A percentile compares a stretch with the other conserved stretches of the same genome.
phyloP scores from a whole-genome alignment of 1,140 invertebrate genomes.

The Caenorhabditis latens region DNA sequence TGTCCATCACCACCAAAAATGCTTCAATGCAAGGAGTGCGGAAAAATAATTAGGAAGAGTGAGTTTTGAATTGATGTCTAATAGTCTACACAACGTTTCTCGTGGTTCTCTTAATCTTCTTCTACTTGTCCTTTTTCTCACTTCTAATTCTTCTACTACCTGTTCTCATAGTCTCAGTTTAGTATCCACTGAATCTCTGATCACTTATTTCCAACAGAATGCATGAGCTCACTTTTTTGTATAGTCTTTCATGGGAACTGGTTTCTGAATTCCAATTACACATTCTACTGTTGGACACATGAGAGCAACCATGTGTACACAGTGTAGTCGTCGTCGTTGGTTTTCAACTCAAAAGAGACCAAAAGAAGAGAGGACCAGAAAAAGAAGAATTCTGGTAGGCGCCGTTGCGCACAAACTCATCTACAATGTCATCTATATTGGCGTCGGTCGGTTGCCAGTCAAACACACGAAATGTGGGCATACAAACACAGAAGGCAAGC shows the following conservation, averaged over 20 bases:
- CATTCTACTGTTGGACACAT: background rate
- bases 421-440: conserved; percentile 54
- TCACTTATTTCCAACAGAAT: background rate
- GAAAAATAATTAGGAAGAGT: conserved; percentile 75
- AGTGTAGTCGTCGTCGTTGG: background rate
- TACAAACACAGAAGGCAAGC: conserved; percentile 41
- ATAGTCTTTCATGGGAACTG: background rate
- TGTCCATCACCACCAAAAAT: conserved; percentile 33
- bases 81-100: too few species aligned
- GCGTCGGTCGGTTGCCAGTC: conserved; percentile 23
- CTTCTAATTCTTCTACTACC: background rate
- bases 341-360: background rate
- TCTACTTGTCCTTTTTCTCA: background rate
- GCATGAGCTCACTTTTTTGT: background rate
- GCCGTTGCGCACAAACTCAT: conserved; percentile 53
- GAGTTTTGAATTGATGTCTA: conserved; percentile 36
- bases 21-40: conserved; percentile 72
- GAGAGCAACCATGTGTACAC: conserved; percentile 34
- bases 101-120: background rate
- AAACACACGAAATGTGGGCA: conserved; percentile 48
- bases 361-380: background rate
- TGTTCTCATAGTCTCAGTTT: too few species aligned
- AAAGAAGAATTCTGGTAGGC: conserved; percentile 24
- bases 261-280: conserved; percentile 24
- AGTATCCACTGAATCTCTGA: background rate